These are phyloP conservation scores for Drosophila bunnanda DNA, from an alignment of 2,888 invertebrate species.

Conservation along the genomic window DNA sequence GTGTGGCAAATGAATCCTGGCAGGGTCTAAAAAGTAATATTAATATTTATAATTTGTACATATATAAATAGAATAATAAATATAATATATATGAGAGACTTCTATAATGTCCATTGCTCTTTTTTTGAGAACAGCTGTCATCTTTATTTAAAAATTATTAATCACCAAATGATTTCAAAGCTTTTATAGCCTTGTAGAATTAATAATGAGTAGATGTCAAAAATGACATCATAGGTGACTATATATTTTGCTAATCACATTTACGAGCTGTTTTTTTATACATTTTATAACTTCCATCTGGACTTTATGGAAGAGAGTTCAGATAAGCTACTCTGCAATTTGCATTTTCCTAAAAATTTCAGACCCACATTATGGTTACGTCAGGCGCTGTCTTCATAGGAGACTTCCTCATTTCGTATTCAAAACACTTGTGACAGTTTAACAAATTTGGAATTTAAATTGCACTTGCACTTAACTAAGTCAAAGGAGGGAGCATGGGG, in stretches of 20 bases:
- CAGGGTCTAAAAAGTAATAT: too few species aligned
- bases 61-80: too few species aligned
- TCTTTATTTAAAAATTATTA: not conserved
- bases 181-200: not conserved
- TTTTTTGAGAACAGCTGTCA: not conserved
- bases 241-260: not conserved
- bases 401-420: constrained; percentile 74
- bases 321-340: not conserved
- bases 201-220: not conserved
- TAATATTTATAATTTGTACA: too few species aligned
- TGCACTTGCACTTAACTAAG: constrained; percentile 69
- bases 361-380: constrained; percentile 6
- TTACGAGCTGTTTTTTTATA: not conserved
- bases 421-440: constrained; percentile 80
- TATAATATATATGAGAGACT: too few species aligned
- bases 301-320: not conserved
- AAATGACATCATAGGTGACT: not conserved
- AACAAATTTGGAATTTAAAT: constrained; percentile 82
- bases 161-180: not conserved
- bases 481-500: constrained; percentile 11
- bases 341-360: not conserved
- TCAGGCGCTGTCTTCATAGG: not conserved
- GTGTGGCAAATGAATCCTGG: too few species aligned
- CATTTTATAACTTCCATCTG: not conserved
- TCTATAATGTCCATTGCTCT: too few species aligned